Evolutionary conservation across 1,140 invertebrate species (phyloP), one percentile per base, ranked within the genome.

Genomic region (Aethina tumida): DNA sequence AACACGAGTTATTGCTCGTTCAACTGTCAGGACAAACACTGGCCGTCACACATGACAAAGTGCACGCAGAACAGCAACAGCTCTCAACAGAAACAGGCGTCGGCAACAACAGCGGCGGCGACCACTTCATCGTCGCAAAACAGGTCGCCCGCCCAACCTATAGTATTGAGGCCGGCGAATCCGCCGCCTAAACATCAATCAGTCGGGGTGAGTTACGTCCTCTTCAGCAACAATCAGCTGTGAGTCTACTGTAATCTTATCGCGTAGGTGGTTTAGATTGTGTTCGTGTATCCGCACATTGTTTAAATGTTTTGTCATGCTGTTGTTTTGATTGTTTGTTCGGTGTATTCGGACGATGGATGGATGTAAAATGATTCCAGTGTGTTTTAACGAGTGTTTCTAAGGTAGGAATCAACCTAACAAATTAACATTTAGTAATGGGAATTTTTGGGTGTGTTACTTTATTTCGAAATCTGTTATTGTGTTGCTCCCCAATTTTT

Each of bases 1-100:
- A 94, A 93, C 63, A 93, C 90, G 1, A 81, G 86, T 19, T 95
- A 95, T 58, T 95, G 90, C 62, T 81, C 84, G 65, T 84, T 85
- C 59, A 68, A 76, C 2, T 94, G 90, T 52, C 85, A 89, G 57
- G 67, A 74, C 36, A 66, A 71, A 43, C 78, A 84, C 56, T 84
- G 81, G 81, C 37, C 67, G 1, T 57, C 59, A 6, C 81, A 83
- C 53, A 72, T 63, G 53, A 45, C 56, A 12, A 60, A 55, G 37
- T 60, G 58, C 43, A 53, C 55, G 5, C 58, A 60, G 45, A 43
- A 40, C 18, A 28, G 35, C 6, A 45, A 39, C 24, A 46, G 41
- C 19, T 24, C 34, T 33, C 45, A 47, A 21, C 14, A 29, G 8
- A 24, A n/a, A 16, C 29, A 43, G 37, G 15, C 35, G 5, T 21